Evolutionary conservation across 1,140 invertebrate species (phyloP).

Genomic region (Anthonomus grandis): DNA sequence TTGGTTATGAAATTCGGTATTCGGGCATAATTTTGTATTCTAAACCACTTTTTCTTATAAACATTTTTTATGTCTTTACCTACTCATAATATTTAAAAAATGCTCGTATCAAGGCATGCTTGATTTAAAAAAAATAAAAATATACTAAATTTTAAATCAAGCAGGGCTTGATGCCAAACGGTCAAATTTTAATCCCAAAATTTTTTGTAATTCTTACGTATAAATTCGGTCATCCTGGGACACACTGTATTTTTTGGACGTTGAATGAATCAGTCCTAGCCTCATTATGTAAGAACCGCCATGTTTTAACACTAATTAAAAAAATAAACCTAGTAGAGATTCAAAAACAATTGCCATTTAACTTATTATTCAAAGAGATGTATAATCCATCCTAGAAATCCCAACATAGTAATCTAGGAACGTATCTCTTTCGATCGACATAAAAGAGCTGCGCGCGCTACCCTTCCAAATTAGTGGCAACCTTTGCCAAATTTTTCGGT

Average conservation of each 20-base stretch:
- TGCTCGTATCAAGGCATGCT: no score
- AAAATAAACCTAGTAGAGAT: neutral
- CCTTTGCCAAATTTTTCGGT: constrained; percentile 18
- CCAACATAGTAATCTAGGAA: neutral
- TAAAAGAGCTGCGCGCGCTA: neutral
- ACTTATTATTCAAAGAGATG: neutral
- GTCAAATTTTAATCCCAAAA: no score
- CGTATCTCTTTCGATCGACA: constrained; percentile 7
- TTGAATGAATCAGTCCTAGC: neutral
- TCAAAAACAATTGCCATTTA: neutral
- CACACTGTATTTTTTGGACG: neutral
- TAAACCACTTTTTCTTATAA: no score
- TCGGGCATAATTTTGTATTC: no score
- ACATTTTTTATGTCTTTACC: no score
- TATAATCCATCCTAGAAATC: neutral
- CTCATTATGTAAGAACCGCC: neutral
- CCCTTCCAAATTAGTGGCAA: constrained; percentile 11
- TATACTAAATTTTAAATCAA: no score
- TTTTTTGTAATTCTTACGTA: no score
- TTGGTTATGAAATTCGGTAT: no score
- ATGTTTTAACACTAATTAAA: neutral
- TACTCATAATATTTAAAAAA: no score
- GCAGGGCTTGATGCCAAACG: no score
- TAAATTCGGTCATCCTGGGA: no score
- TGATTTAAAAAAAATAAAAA: no score